phyloP scores from a whole-genome alignment of 2,113 vertebrate species.

The Tamias sibiricus region DNA sequence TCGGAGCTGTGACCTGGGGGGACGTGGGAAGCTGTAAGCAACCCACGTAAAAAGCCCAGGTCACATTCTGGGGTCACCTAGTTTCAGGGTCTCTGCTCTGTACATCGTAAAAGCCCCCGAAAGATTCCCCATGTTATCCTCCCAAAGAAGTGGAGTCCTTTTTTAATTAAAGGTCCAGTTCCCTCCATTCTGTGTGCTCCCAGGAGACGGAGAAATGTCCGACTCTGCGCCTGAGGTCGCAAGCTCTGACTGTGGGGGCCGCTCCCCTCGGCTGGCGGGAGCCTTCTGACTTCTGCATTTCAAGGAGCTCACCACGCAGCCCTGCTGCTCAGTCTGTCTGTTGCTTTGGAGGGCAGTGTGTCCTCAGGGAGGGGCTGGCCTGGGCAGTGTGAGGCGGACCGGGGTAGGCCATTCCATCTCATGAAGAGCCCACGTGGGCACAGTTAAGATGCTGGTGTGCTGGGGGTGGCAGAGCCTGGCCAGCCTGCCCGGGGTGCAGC shows the following conservation, averaged over 20 bases:
- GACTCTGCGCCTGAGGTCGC: fast-evolving
- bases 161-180: no score
- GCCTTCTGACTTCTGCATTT: not conserved
- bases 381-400: not conserved
- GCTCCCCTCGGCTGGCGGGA: not conserved
- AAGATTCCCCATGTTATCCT: not conserved
- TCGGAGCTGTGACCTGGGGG: fast-evolving
- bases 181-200: fast-evolving
- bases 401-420: not conserved
- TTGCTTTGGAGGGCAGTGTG: fast-evolving
- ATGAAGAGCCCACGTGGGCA: not conserved
- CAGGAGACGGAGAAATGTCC: no score
- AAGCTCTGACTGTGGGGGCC: not conserved
- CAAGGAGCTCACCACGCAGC: fast-evolving
- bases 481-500: fast-evolving
- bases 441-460: fast-evolving
- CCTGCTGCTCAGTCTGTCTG: not conserved
- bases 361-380: not conserved
- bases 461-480: not conserved
- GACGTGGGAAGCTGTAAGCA: not conserved
- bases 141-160: not conserved
- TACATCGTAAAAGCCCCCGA: not conserved
- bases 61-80: not conserved
- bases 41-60: fast-evolving
- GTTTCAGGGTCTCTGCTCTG: not conserved